Evolutionary conservation across 2,888 invertebrate species (phyloP), one percentile per base, ranked within the genome.

Genomic region (Tyria jacobaeae): DNA sequence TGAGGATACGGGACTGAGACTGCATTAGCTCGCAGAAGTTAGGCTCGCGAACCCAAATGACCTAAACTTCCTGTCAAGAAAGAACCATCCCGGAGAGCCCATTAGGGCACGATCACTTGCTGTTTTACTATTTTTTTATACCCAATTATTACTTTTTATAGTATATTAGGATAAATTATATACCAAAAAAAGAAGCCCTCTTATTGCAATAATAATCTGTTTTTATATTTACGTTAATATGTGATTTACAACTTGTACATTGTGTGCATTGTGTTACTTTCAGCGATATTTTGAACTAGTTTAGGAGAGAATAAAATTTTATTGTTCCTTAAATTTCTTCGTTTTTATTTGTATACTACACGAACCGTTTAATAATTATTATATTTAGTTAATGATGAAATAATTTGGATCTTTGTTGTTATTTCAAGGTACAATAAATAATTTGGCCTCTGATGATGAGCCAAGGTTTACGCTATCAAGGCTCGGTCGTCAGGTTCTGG

Each of bases 401-500:
- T 9, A 4, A 24, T 41, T 35, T 39, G 17, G 15, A 48, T n/a
- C 12, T 24, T 37, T 24, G n/a, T 50, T 24, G 10, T 34, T 10
- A 12, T 51, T 55, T 55, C 10, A 44, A 61, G 60, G 17, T 44
- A 12, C 24, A 55, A 21, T 10, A 3, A 10, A 17, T 9, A 24
- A 54, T 34, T 39, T 59, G 6, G 2, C 49, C 24, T 24, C n/a
- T 0, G 37, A 50, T 21, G 25, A 27, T n/a, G 63, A 59, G 24
- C 58, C 55, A 27, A 55, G 24, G 24, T 63, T 63, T 25, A 56
- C 59, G 14, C 37, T 51, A 37, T 56, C 76, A 7, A 66, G 55
- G 14, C 24, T 12, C 0, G 70, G 76, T 6, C 60, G 63, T 14
- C 76, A 34, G 7, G 72, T 68, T 21, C 39, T 77, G 21, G 57